Base-by-base conservation (phyloP, 2,888 invertebrate species). In the Cremastinae sp. region DNA sequence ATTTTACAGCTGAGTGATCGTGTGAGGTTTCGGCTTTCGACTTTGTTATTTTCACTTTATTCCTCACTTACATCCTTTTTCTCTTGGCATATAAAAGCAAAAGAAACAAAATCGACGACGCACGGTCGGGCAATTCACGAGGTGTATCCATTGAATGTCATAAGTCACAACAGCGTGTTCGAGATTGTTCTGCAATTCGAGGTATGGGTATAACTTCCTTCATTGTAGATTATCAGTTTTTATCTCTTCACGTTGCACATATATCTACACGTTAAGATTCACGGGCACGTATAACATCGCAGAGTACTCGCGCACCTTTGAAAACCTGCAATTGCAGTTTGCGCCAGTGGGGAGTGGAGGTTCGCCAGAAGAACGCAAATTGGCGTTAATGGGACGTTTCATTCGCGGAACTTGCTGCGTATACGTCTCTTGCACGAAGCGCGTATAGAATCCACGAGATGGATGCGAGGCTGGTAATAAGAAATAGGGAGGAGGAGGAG, bases 381-480 rank as follows among this genome's bases (percentile, higher is more conserved):
- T 75, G 75, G 65, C 65, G 75, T 70, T 75, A 75, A 75, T 75
- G 75, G 75, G 70, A 75, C 70, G 75, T 75, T 75, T 75, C 75
- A 75, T 75, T 75, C 75, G 70, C 51, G 59, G 75, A 75, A 75
- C 65, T 71, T 70, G 66, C 53, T 2, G 28, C 53, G 12, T 70
- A 37, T 41, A 51, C 64, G 47, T 65, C 64, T 69, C 69, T 69
- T 41, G 58, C 49, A 47, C 39, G 71, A 18, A 47, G 28, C 49
- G 49, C 22, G 45, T 45, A 61, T 12, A 22, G n/a, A 39, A 22
- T 47, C 22, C 22, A 20, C 43, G 37, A 41, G 28, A 61, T 66
- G 37, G 39, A 20, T 22, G 56, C 43, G 49, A 43, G 18, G 55
- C 22, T 2, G 14, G 1, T 37, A 47, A 47, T 12, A 56, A 9